Evolutionary conservation across 2,113 vertebrate species (phyloP).

Genomic region (Crypturellus undulatus): DNA sequence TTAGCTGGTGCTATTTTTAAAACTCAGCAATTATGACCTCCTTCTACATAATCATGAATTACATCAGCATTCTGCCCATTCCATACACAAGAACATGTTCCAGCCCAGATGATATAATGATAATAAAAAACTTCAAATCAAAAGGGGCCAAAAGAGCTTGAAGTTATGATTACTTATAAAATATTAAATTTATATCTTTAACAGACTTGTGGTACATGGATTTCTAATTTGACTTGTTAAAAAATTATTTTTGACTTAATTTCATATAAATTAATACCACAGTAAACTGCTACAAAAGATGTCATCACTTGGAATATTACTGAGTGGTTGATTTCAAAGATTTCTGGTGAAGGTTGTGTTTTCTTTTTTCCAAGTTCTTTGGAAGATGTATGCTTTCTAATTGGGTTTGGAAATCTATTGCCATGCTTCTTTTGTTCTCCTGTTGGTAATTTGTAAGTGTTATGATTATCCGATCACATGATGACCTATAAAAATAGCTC

Average conservation of each 20-base stretch:
- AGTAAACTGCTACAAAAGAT: background rate
- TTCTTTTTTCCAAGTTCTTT: background rate
- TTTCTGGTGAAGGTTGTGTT: background rate
- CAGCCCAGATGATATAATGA: slow-evolving; percentile 3
- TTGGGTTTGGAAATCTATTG: background rate
- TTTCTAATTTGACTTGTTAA: background rate
- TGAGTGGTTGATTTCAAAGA: background rate
- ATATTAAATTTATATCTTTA: slow-evolving; percentile 2
- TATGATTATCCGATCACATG: background rate
- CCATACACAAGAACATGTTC: slow-evolving; percentile 11
- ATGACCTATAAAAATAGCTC: background rate
- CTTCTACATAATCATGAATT: slow-evolving; percentile 59
- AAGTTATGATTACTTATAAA: background rate
- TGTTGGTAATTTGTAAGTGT: background rate
- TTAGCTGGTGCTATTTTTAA: slow-evolving; percentile 48
- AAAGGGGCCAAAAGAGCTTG: slow-evolving; percentile 45
- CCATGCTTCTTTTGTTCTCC: background rate
- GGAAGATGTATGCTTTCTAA: background rate
- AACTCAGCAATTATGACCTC: slow-evolving; percentile 51
- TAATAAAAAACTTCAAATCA: slow-evolving; percentile 58
- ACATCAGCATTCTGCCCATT: slow-evolving; percentile 45
- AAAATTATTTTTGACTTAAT: background rate
- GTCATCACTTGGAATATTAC: background rate
- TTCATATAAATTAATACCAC: background rate
- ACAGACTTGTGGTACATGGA: background rate